These are phyloP conservation scores for Pteronura brasiliensis DNA, from an alignment of 2,113 vertebrate species.

Conservation along the genomic window DNA sequence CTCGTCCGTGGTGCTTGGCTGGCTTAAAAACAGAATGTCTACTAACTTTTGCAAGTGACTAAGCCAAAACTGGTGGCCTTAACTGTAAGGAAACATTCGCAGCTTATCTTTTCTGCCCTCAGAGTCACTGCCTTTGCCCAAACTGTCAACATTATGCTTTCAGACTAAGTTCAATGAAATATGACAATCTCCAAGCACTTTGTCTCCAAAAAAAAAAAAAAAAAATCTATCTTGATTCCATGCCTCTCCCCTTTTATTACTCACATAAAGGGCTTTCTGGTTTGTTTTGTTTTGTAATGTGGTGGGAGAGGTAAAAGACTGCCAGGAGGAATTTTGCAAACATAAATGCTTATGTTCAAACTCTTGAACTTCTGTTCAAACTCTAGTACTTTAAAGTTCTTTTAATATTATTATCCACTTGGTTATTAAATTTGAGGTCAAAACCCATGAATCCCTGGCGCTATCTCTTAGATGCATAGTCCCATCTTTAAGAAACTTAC, in stretches of 20 bases:
- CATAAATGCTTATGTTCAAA: slow-evolving; percentile 6
- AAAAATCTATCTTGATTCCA: neutral
- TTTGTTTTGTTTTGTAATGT: neutral
- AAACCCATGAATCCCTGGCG: neutral
- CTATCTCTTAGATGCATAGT: neutral
- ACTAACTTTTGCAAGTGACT: neutral
- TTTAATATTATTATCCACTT: neutral
- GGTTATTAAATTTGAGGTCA: neutral
- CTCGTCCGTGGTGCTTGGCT: neutral
- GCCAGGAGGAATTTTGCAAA: neutral
- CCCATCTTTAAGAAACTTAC: slow-evolving; percentile 1
- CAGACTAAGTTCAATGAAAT: neutral
- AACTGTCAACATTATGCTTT: neutral
- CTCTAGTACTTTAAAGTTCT: neutral
- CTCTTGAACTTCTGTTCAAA: neutral
- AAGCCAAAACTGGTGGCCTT: neutral
- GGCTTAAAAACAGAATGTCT: neutral
- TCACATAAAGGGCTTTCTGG: neutral
- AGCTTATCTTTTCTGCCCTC: neutral
- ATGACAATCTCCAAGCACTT: neutral
- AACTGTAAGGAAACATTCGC: neutral
- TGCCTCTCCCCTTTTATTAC: neutral
- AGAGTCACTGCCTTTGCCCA: neutral
- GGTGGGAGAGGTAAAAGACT: neutral
- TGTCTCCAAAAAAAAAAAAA: neutral